phyloP scores from a whole-genome alignment of 1,140 invertebrate species.

The Ceratina japonica region DNA sequence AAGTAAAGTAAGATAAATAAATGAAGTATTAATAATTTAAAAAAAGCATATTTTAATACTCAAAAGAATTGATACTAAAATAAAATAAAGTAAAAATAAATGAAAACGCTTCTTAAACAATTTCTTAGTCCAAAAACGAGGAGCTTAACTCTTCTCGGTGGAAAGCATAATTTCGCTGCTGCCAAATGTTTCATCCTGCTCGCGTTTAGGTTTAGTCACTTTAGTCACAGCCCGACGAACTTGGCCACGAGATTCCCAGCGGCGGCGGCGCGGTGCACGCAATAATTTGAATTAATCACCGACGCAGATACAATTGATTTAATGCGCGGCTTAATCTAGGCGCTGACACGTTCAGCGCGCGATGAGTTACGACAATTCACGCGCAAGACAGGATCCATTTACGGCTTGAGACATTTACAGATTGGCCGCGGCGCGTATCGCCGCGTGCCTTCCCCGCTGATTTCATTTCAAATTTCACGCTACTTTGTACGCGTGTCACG shows the following conservation, averaged over 20 bases:
- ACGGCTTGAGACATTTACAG: constrained; percentile 60
- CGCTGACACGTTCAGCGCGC: constrained; percentile 56
- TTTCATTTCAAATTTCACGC: not conserved
- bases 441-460: not conserved
- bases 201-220: not conserved
- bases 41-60: too few species aligned
- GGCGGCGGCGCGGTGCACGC: not conserved
- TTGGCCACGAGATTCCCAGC: constrained; percentile 26
- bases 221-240: not conserved
- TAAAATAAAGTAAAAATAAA: too few species aligned
- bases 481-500: not conserved
- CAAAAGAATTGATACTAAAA: too few species aligned
- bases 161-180: not conserved
- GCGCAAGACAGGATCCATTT: constrained; percentile 62
- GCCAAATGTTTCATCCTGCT: not conserved
- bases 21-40: too few species aligned
- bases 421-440: constrained; percentile 27
- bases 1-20: too few species aligned
- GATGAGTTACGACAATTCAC: constrained; percentile 64
- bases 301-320: constrained; percentile 58
- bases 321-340: constrained; percentile 58
- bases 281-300: constrained; percentile 61
- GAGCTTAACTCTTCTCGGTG: not conserved
- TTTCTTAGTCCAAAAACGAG: not conserved
- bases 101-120: too few species aligned